Evolutionary conservation across 2,888 invertebrate species (phyloP).

Genomic region (Spodoptera exigua): DNA sequence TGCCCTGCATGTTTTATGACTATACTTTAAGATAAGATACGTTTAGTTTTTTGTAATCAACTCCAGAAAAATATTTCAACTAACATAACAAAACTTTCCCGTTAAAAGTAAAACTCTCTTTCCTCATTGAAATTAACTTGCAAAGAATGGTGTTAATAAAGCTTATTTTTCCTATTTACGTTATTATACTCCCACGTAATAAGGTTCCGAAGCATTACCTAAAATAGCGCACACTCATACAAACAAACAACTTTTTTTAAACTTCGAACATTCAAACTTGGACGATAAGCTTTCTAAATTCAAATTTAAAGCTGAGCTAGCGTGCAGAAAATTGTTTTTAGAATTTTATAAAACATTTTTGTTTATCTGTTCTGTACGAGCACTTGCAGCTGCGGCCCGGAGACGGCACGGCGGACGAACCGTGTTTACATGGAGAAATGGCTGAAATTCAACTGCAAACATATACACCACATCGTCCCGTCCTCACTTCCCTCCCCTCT

Average conservation of each 20-base stretch:
- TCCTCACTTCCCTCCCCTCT: constrained; percentile 20
- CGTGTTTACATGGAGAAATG: constrained; percentile 63
- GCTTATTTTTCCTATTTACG: too few relatives aligned
- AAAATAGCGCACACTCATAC: too few relatives aligned
- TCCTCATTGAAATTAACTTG: not conserved
- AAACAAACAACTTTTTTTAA: not conserved
- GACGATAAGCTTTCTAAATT: constrained; percentile 26
- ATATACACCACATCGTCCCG: constrained; percentile 38
- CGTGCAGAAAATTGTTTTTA: constrained; percentile 30
- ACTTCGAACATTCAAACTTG: constrained; percentile 14
- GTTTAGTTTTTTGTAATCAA: too few relatives aligned
- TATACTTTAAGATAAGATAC: not conserved
- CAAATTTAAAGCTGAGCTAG: constrained; percentile 29
- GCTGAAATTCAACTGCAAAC: constrained; percentile 67
- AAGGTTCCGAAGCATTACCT: too few relatives aligned
- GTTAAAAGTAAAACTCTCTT: not conserved
- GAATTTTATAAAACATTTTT: constrained; percentile 44
- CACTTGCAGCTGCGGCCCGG: constrained; percentile 49
- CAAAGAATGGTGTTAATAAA: too few relatives aligned
- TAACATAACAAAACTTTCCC: not conserved
- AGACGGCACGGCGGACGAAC: constrained; percentile 31
- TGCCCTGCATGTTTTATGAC: constrained; percentile 4
- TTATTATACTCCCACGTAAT: too few relatives aligned
- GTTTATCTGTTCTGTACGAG: constrained; percentile 44
- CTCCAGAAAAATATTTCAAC: too few relatives aligned